Conservation (phyloP, 2,113 vertebrate genomes). For the Antigone vipio region DNA sequence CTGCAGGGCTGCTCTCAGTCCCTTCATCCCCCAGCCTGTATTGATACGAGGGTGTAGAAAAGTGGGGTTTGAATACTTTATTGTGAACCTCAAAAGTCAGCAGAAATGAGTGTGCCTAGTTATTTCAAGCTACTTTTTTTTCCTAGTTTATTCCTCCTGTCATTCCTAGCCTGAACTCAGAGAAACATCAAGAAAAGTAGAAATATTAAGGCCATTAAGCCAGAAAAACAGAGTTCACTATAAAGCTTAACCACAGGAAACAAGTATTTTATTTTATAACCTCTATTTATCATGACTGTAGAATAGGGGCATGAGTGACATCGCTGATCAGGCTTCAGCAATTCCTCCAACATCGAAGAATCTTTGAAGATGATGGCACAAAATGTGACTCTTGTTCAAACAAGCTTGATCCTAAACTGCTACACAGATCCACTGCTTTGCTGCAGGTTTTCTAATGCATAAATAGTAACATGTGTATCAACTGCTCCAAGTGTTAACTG, state of each 20-base stretch:
- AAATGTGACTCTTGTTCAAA: accelerated
- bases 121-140: background rate
- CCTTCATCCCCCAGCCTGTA: background rate
- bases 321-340: background rate
- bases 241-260: background rate
- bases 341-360: background rate
- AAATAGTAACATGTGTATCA: background rate
- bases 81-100: background rate
- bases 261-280: background rate
- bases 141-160: background rate
- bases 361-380: background rate
- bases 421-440: background rate
- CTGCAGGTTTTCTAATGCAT: background rate
- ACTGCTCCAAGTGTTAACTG: background rate
- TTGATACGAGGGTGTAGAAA: accelerated
- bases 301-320: background rate
- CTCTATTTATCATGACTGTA: background rate
- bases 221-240: background rate
- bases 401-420: background rate
- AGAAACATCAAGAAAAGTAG: background rate
- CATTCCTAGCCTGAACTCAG: background rate
- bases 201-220: background rate
- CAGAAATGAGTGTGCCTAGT: background rate
- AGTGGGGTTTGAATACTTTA: background rate
- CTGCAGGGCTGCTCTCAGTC: background rate